A percentile compares a stretch with the other conserved stretches of the same genome.
phyloP scores from a whole-genome alignment of 2,797 vertebrate genomes.

The Mormyrops boulengeri region DNA sequence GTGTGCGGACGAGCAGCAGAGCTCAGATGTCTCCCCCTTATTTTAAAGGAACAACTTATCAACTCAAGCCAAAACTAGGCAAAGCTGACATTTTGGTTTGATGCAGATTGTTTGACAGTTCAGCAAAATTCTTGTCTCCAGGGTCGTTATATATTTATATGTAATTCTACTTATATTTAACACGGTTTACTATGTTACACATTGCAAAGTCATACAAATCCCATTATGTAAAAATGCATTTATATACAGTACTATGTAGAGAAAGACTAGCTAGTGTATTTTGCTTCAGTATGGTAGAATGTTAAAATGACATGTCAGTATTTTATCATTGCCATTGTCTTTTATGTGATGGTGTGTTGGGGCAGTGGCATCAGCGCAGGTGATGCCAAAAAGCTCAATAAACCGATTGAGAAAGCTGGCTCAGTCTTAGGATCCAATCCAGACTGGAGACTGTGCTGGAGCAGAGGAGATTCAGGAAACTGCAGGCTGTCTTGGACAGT shows the following conservation, averaged over 20 bases:
- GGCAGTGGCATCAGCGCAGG: background rate
- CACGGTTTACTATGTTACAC: background rate
- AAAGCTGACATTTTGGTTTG: conserved; percentile 41
- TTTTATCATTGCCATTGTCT: background rate
- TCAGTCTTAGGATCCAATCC: background rate
- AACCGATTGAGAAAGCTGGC: background rate
- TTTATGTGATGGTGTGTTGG: background rate
- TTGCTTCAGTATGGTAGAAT: background rate
- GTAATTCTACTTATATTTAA: background rate
- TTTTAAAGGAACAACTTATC: conserved; percentile 57
- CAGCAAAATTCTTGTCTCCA: background rate
- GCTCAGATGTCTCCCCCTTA: conserved; percentile 52
- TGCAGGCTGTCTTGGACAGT: background rate
- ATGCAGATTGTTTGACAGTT: conserved; percentile 52
- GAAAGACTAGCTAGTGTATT: background rate
- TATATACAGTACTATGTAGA: background rate
- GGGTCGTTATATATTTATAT: background rate
- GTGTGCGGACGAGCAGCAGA: conserved; percentile 53
- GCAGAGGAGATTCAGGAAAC: background rate
- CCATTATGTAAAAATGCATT: background rate
- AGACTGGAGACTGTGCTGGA: background rate
- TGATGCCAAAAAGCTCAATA: background rate
- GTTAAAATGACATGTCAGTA: background rate
- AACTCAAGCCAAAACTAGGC: conserved; percentile 60
- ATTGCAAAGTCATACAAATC: background rate